Conservation (phyloP, 2,888 invertebrate species). For the Alviniconcha strummeri region DNA sequence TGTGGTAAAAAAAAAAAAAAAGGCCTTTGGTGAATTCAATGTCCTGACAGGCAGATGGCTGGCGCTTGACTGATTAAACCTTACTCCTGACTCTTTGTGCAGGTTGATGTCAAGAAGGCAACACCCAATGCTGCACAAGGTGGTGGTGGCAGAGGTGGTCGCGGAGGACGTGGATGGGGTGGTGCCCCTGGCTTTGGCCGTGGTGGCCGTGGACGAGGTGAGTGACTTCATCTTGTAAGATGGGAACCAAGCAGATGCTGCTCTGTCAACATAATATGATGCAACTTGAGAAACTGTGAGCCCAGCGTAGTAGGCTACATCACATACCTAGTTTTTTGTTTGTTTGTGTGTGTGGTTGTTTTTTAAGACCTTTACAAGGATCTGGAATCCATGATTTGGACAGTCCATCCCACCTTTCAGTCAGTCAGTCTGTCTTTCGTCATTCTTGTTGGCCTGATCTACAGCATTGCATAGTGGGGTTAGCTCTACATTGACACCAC, state of each 20-base stretch:
- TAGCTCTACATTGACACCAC: too few species aligned
- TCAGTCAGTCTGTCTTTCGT: too few species aligned
- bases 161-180: constrained; percentile 55
- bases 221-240: not conserved
- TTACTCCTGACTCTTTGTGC: constrained; percentile 20
- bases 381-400: too few species aligned
- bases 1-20: constrained; percentile 15
- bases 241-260: not conserved
- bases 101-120: constrained; percentile 91
- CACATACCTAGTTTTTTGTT: too few species aligned
- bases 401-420: too few species aligned
- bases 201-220: constrained; percentile 52
- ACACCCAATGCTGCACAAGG: constrained; percentile 78
- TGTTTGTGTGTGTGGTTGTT: too few species aligned
- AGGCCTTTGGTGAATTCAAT: not conserved
- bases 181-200: constrained; percentile 59
- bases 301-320: too few species aligned
- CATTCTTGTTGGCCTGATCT: too few species aligned
- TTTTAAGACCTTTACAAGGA: too few species aligned
- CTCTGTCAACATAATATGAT: too few species aligned
- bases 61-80: not conserved
- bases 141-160: constrained; percentile 43
- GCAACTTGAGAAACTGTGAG: too few species aligned
- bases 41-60: constrained; percentile 1
- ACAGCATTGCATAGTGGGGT: too few species aligned